phyloP scores from a whole-genome alignment of 2,113 vertebrate species.

The Trematocara variabile region DNA sequence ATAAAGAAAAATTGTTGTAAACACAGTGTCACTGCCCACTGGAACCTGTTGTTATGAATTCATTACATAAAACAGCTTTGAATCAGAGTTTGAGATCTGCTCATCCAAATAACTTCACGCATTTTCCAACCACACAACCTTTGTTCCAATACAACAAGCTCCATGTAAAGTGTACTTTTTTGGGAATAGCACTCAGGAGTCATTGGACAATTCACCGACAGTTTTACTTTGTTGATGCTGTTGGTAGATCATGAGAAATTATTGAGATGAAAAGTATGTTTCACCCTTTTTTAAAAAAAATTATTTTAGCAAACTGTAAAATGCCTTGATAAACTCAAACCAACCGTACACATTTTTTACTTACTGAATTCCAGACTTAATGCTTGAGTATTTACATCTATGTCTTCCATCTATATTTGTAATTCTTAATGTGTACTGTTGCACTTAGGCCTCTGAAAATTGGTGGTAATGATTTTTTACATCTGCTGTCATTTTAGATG shows the following conservation, averaged over 20 bases:
- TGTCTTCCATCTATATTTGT: neutral
- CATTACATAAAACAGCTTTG: neutral
- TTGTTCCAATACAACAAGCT: neutral
- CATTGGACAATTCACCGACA: neutral
- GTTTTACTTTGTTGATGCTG: neutral
- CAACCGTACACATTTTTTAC: neutral
- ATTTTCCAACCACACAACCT: neutral
- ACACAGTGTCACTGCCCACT: neutral
- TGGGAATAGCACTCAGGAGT: neutral
- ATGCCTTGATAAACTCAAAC: neutral
- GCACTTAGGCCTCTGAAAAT: neutral
- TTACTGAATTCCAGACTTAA: neutral
- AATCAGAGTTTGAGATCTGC: neutral
- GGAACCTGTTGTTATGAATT: neutral
- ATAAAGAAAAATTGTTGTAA: neutral
- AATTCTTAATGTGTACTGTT: neutral
- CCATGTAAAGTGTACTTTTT: neutral
- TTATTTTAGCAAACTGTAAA: accelerated
- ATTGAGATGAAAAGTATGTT: neutral
- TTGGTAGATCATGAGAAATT: neutral
- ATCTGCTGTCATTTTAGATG: neutral
- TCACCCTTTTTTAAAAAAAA: accelerated
- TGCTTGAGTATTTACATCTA: neutral
- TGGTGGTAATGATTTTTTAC: neutral
- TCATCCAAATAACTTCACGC: neutral